A percentile compares a stretch with the other conserved stretches of the same genome.
Evolutionary conservation across 1,140 invertebrate genomes (phyloP).

Genomic region (Oryzaephilus surinamensis): DNA sequence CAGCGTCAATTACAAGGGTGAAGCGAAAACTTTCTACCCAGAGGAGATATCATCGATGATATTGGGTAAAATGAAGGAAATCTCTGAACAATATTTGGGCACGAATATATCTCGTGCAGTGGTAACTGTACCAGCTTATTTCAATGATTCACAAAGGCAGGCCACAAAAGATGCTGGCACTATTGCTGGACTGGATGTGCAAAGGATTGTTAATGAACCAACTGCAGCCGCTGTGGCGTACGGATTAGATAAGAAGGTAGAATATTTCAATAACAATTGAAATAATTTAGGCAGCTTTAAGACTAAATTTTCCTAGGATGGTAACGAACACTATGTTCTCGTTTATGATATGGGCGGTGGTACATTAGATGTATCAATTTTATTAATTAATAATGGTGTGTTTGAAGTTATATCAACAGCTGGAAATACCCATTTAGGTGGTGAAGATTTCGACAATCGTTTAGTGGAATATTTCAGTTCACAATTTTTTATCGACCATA

Average conservation of each 20-base stretch:
- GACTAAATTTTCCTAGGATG: constrained; percentile 17
- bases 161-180: too few relatives aligned
- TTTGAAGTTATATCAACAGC: constrained; percentile 48
- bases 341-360: constrained; percentile 48
- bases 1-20: constrained; percentile 42
- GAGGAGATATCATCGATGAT: constrained; percentile 75
- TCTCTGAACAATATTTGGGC: constrained; percentile 39
- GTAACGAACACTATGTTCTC: constrained; percentile 47
- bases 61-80: constrained; percentile 68
- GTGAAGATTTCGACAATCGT: too few relatives aligned
- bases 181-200: constrained; percentile 51
- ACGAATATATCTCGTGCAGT: constrained; percentile 35
- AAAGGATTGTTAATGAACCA: constrained; percentile 61
- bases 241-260: constrained; percentile 52
- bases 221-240: constrained; percentile 60
- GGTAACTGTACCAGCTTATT: constrained; percentile 42
- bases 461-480: constrained; percentile 68
- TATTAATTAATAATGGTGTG: constrained; percentile 56
- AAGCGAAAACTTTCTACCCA: constrained; percentile 47
- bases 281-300: neutral
- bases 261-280: constrained; percentile 2
- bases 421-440: constrained; percentile 45
- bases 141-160: constrained; percentile 41
- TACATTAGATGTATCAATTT: constrained; percentile 58
- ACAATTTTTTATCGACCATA: constrained; percentile 41